Conservation (phyloP, 2,113 vertebrate genomes). For the Ailuropoda melanoleuca region DNA sequence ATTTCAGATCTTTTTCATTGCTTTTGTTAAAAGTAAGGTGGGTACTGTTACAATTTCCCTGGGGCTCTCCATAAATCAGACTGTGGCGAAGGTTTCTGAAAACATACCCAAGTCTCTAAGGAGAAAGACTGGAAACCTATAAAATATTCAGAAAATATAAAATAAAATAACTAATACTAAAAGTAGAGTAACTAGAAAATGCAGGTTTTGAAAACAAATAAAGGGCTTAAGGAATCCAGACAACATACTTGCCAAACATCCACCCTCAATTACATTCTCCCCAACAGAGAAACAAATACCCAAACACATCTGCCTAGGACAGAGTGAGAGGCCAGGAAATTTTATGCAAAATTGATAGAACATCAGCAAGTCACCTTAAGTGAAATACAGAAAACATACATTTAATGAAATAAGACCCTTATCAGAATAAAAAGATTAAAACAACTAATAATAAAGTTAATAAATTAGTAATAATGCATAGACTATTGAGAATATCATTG, state of each 20-base stretch:
- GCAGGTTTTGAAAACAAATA: neutral
- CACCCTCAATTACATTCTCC: neutral
- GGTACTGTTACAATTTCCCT: neutral
- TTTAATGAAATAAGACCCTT: neutral
- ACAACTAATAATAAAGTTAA: neutral
- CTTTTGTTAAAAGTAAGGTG: constrained; percentile 24
- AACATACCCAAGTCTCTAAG: neutral
- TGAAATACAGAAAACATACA: neutral
- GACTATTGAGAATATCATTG: neutral
- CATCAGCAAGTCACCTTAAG: neutral
- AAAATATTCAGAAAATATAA: neutral
- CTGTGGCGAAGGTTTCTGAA: neutral
- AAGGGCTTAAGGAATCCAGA: neutral
- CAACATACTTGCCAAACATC: neutral
- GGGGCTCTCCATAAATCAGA: neutral
- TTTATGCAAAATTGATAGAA: neutral
- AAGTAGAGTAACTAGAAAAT: neutral
- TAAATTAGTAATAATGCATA: neutral
- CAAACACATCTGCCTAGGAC: neutral
- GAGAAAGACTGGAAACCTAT: neutral
- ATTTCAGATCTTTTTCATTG: neutral
- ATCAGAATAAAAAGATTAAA: neutral
- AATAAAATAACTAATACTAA: neutral
- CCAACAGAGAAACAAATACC: neutral
- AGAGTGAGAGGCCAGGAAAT: neutral